Evolutionary conservation across 2,113 vertebrate species (phyloP), one percentile per base, ranked within the genome.

Genomic region (Condylura cristata): DNA sequence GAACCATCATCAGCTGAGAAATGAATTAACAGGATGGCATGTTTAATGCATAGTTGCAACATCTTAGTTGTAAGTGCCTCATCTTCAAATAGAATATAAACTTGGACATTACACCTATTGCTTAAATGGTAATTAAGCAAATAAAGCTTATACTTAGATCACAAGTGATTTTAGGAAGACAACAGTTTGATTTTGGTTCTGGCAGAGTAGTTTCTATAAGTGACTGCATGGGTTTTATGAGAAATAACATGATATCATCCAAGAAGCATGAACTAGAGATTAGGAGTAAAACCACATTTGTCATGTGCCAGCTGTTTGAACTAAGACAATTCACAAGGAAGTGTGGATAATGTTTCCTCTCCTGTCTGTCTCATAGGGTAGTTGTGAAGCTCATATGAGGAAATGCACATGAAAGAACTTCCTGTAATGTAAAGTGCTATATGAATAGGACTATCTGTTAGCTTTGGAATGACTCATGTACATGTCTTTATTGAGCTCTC

Each of bases 401-500:
- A 89, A 48, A 79, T 84, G 61, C 2, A 83, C 30, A 68, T 44
- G 56, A 86, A 90, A 91, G n/a, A 71, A 24, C 14, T 66, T 94
- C 37, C 44, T 60, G 56, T 80, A 60, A 51, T 91, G 2, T 65
- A 61, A 84, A 56, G 3, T 81, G 34, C 48, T 90, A 22, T 88
- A 68, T 56, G 37, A 94, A 32, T 20, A 88, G 3, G 20, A 72
- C 79, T 20, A 44, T 51, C 89, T 93, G 28, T 88, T 92, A 68
- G 10, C 20, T 82, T 90, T 90, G 63, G 28, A 88, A 81, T 78
- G 56, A 90, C 39, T 60, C 66, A 58, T 58, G 20, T 65, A 60
- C 34, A 10, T 92, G n/a, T 95, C 41, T 92, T 95, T 87, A 87
- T 48, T 95, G 70, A 94, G 82, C 95, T 95, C n/a, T 34, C 8